phyloP scores from a whole-genome alignment of 2,888 invertebrate genomes.

The Eupeodes luniger region DNA sequence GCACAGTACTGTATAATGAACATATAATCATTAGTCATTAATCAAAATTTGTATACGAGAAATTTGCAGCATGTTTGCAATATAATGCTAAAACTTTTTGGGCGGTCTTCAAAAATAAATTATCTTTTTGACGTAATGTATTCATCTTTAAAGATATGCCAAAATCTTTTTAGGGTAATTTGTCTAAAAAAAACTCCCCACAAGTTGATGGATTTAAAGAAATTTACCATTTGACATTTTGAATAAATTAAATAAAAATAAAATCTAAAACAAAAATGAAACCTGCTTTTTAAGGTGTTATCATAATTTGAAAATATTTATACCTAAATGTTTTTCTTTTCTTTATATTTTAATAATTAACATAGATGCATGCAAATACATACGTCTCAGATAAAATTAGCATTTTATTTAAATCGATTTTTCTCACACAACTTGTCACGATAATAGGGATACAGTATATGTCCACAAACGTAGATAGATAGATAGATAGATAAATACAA shows the following conservation, averaged over 20 bases:
- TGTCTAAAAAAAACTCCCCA: not conserved
- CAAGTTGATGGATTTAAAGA: conserved; percentile 21
- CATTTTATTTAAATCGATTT: conserved; percentile 22
- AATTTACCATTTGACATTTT: not conserved
- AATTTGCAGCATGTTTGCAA: not conserved
- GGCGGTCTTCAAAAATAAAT: conserved; percentile 7
- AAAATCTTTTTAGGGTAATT: not conserved
- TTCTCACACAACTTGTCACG: conserved; percentile 21
- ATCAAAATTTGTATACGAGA: not conserved
- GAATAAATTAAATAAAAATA: not conserved
- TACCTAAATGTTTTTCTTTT: not conserved
- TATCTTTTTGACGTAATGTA: conserved; percentile 8
- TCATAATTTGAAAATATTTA: not conserved
- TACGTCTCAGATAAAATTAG: not conserved
- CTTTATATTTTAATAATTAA: not conserved
- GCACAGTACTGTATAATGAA: not conserved
- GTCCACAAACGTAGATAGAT: not conserved
- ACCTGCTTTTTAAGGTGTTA: not conserved
- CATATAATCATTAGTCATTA: too few relatives aligned
- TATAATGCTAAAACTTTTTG: conserved; percentile 17
- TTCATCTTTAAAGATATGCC: not conserved
- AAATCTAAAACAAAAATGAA: not conserved
- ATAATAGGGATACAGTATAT: not conserved
- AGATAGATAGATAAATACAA: not conserved
- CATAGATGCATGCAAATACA: too few relatives aligned